These are phyloP conservation scores for Drosophila formosana DNA, from an alignment of 2,888 invertebrate genomes.

Conservation along the genomic window DNA sequence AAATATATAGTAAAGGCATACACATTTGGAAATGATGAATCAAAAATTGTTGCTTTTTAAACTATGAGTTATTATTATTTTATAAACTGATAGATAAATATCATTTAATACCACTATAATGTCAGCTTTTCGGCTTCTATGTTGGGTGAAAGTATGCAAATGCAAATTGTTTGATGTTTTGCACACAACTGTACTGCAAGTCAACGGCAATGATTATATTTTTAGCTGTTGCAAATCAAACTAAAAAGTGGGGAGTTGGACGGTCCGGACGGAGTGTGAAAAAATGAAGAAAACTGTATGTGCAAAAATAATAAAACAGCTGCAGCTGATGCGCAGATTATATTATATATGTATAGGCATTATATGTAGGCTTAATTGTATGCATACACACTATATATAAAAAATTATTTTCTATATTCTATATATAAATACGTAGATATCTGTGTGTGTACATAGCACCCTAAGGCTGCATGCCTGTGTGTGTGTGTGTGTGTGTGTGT, in stretches of 20 bases:
- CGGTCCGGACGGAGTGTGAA: not conserved
- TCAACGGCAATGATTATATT: conserved; percentile 62
- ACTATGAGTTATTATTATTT: too few species aligned
- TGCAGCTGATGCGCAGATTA: conserved; percentile 9
- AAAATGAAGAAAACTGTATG: conserved; percentile 7
- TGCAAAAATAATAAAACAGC: conserved; percentile 22
- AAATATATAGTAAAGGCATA: too few species aligned
- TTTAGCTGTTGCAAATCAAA: conserved; percentile 73
- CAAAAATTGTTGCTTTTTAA: too few species aligned
- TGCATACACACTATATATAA: conserved; percentile 9
- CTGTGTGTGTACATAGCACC: conserved; percentile 37
- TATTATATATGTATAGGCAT: conserved; percentile 8
- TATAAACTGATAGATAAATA: too few species aligned
- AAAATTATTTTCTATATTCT: conserved; percentile 50
- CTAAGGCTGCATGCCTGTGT: conserved; percentile 37
- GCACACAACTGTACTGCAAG: conserved; percentile 68
- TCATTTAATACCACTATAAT: too few species aligned
- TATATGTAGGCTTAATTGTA: conserved; percentile 31
- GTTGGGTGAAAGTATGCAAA: conserved; percentile 15
- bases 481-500: conserved; percentile 18
- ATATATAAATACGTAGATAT: conserved; percentile 41
- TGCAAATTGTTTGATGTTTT: conserved; percentile 43
- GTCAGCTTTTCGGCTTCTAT: not conserved
- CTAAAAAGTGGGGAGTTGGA: conserved; percentile 54
- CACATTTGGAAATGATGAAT: too few species aligned